These are phyloP conservation scores for Drusus annulatus DNA, from an alignment of 1,140 invertebrate genomes.

Conservation along the genomic window DNA sequence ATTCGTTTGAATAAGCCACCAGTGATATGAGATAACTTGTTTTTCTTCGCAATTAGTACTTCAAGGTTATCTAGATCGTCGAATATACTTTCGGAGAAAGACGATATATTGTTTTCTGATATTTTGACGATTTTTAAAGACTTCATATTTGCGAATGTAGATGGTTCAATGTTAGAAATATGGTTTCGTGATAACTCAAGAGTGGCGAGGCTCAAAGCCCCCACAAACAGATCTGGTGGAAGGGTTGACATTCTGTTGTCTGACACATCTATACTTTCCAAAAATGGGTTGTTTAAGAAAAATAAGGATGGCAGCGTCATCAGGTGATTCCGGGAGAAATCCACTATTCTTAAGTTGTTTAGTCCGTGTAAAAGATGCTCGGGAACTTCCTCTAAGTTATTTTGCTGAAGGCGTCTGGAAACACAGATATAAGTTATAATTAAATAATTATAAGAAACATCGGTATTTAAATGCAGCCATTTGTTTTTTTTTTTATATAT, in stretches of 20 bases:
- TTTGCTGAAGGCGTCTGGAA: slow-evolving; percentile 80
- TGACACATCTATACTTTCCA: slow-evolving; percentile 81
- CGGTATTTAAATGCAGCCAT: too few species aligned
- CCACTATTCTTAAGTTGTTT: slow-evolving; percentile 78
- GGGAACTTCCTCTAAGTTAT: slow-evolving; percentile 79
- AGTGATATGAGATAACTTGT: slow-evolving; percentile 69
- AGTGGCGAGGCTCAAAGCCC: slow-evolving; percentile 71
- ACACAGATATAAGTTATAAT: not conserved
- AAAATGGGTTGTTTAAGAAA: slow-evolving; percentile 75
- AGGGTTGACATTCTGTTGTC: slow-evolving; percentile 78
- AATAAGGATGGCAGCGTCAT: slow-evolving; percentile 73
- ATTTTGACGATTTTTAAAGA: slow-evolving; percentile 74
- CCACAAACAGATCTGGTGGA: slow-evolving; percentile 69
- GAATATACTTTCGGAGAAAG: slow-evolving; percentile 73
- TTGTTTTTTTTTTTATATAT: too few species aligned
- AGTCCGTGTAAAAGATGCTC: slow-evolving; percentile 77
- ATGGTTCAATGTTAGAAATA: slow-evolving; percentile 70
- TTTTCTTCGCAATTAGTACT: slow-evolving; percentile 74
- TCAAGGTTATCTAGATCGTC: slow-evolving; percentile 70
- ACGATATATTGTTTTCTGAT: slow-evolving; percentile 75
- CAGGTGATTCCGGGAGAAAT: slow-evolving; percentile 82
- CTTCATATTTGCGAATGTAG: slow-evolving; percentile 73
- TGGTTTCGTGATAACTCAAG: slow-evolving; percentile 77
- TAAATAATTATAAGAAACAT: too few species aligned
- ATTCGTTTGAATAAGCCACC: slow-evolving; percentile 64